Percentiles rank a stretch among this genome's conserved stretches.
These are phyloP conservation scores for Pachyrhynchus sulphureomaculatus DNA, from an alignment of 1,140 invertebrate genomes.

Conservation along the genomic window DNA sequence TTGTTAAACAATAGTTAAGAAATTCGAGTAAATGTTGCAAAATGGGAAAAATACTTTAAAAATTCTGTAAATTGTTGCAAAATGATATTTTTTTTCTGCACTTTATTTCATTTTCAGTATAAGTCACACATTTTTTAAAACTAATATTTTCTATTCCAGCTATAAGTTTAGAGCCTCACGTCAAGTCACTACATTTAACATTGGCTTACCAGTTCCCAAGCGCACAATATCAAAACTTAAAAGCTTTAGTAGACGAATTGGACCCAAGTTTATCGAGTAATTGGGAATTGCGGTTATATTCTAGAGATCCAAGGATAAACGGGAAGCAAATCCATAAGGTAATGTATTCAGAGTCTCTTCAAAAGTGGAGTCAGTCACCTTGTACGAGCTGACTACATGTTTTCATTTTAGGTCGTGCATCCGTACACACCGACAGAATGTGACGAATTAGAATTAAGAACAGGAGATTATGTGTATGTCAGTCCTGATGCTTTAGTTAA, in stretches of 20 bases:
- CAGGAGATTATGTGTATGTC: conserved; percentile 85
- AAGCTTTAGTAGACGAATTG: conserved; percentile 71
- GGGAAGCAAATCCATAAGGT: conserved; percentile 69
- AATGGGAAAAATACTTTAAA: too few species aligned
- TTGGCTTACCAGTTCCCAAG: conserved; percentile 84
- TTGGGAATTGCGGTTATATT: conserved; percentile 87
- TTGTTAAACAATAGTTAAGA: too few species aligned
- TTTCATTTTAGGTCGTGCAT: conserved; percentile 70
- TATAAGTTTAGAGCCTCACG: conserved; percentile 70
- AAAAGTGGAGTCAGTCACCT: too few species aligned
- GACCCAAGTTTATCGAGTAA: conserved; percentile 63
- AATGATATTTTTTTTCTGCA: too few species aligned
- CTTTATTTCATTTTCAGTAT: too few species aligned
- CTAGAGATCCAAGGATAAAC: conserved; percentile 72
- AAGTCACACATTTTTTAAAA: too few species aligned
- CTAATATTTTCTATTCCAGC: conserved; percentile 53
- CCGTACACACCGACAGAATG: conserved; percentile 72
- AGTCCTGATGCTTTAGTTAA: conserved; percentile 68
- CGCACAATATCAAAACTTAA: conserved; percentile 69
- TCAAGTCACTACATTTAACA: conserved; percentile 84
- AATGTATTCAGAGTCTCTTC: too few species aligned
- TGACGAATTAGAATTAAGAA: conserved; percentile 82
- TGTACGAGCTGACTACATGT: too few species aligned
- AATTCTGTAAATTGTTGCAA: too few species aligned
- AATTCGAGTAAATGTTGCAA: too few species aligned